phyloP scores from a whole-genome alignment of 1,140 invertebrate species.

The Pomacea maculata region DNA sequence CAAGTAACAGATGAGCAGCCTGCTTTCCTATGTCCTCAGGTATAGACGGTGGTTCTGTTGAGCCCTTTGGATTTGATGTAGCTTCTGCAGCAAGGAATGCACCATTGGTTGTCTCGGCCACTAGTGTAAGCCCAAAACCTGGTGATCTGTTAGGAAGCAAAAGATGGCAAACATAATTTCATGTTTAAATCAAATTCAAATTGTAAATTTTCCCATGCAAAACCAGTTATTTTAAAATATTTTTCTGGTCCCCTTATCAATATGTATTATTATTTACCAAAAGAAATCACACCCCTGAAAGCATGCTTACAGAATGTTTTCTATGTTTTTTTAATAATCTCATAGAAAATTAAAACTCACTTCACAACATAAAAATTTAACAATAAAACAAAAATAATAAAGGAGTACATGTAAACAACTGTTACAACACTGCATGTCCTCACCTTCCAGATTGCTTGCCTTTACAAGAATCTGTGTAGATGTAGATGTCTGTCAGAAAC shows the following conservation, averaged over 20 bases:
- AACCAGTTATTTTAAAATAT: too few species aligned
- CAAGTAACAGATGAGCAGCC: constrained; percentile 81
- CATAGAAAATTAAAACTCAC: too few species aligned
- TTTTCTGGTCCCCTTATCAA: too few species aligned
- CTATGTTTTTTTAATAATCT: too few species aligned
- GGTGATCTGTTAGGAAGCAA: constrained; percentile 64
- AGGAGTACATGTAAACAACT: neutral
- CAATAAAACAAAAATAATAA: neutral
- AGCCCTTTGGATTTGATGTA: constrained; percentile 66
- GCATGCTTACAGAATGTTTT: too few species aligned
- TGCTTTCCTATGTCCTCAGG: constrained; percentile 92
- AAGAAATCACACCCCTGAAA: too few species aligned
- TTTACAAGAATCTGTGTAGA: constrained; percentile 90
- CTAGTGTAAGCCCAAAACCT: constrained; percentile 89
- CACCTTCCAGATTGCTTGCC: constrained; percentile 87
- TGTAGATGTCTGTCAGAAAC: constrained; percentile 94
- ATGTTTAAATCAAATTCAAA: too few species aligned
- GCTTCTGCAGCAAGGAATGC: constrained; percentile 74
- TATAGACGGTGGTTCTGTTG: constrained; percentile 66
- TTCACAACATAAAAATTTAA: neutral
- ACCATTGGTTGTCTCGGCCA: constrained; percentile 92
- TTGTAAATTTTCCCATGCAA: too few species aligned
- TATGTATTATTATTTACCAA: too few species aligned
- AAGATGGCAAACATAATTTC: too few species aligned
- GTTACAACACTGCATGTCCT: constrained; percentile 32